Evolutionary conservation across 2,888 invertebrate species (phyloP).

Genomic region (Mythimna ferrago): DNA sequence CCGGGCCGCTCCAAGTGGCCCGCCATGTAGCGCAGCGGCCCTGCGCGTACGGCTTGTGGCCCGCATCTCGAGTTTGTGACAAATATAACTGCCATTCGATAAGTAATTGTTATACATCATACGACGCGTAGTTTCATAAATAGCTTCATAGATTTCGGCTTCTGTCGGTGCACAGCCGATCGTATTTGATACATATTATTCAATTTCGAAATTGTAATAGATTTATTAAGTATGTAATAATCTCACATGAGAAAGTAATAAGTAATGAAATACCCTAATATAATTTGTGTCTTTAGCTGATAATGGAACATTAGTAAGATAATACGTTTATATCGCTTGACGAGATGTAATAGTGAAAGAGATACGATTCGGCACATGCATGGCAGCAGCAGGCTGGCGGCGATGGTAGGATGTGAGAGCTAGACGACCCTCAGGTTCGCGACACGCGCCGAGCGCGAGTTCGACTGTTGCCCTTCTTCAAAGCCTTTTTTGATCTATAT

Average conservation of each 20-base stretch:
- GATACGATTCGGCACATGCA: conserved; percentile 74
- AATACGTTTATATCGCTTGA: conserved; percentile 88
- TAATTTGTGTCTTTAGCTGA: conserved; percentile 90
- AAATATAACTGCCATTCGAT: conserved; percentile 89
- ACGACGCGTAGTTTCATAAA: conserved; percentile 82
- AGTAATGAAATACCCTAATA: conserved; percentile 87
- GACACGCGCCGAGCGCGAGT: conserved; percentile 16
- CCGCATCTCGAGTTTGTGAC: conserved; percentile 79
- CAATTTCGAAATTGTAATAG: conserved; percentile 90
- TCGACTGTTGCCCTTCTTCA: conserved; percentile 72
- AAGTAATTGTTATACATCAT: conserved; percentile 87
- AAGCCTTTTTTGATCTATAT: conserved; percentile 73
- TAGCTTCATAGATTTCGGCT: conserved; percentile 86
- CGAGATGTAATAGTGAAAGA: conserved; percentile 71
- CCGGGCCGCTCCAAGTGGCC: not conserved
- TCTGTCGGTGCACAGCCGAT: conserved; percentile 88
- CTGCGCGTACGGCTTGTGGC: conserved; percentile 55
- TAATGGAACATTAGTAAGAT: conserved; percentile 87
- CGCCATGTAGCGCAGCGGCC: conserved; percentile 34
- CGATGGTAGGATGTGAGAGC: conserved; percentile 14
- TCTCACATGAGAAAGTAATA: conserved; percentile 87
- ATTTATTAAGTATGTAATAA: conserved; percentile 88
- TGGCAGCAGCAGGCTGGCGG: conserved; percentile 63
- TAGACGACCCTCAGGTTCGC: conserved; percentile 40
- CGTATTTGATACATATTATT: conserved; percentile 90